These are phyloP conservation scores for Cyclura pinguis DNA, from an alignment of 2,797 vertebrate genomes.

Conservation along the genomic window DNA sequence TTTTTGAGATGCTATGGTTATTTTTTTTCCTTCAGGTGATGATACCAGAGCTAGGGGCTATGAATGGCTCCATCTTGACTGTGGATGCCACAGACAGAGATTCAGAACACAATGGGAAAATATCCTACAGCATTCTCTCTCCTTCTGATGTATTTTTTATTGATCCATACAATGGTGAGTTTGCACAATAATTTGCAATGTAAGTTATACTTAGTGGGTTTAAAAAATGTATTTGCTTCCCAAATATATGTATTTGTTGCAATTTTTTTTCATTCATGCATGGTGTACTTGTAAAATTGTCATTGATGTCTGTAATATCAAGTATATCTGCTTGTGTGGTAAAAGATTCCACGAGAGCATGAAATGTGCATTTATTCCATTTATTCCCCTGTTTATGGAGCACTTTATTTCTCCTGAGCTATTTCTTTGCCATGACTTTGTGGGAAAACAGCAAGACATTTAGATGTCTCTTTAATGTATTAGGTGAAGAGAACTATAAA, in stretches of 20 bases:
- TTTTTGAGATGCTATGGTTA: constrained; percentile 26
- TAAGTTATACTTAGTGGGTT: constrained; percentile 11
- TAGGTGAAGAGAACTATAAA: not conserved
- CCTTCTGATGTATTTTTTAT: constrained; percentile 85
- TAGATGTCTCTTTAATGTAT: not conserved
- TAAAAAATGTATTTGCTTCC: constrained; percentile 34
- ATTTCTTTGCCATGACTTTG: not conserved
- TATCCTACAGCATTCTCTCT: constrained; percentile 89
- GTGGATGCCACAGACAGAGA: constrained; percentile 87
- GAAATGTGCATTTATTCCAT: not conserved
- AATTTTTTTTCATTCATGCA: not conserved
- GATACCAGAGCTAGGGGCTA: constrained; percentile 82
- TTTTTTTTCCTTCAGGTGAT: constrained; percentile 78
- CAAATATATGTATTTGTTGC: constrained; percentile 6
- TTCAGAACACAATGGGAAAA: constrained; percentile 79
- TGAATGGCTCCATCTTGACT: constrained; percentile 79
- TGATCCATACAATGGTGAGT: constrained; percentile 86
- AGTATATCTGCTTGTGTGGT: not conserved
- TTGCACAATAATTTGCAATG: constrained; percentile 19
- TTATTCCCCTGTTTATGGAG: not conserved
- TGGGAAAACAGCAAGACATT: not conserved
- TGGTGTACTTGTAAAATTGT: not conserved
- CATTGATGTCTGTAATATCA: not conserved
- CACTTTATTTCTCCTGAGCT: not conserved
- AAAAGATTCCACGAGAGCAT: constrained; percentile 4